Evolutionary conservation across 2,113 vertebrate genomes (phyloP), one percentile per base, ranked within the genome.

Genomic region (Semnornis frantzii): DNA sequence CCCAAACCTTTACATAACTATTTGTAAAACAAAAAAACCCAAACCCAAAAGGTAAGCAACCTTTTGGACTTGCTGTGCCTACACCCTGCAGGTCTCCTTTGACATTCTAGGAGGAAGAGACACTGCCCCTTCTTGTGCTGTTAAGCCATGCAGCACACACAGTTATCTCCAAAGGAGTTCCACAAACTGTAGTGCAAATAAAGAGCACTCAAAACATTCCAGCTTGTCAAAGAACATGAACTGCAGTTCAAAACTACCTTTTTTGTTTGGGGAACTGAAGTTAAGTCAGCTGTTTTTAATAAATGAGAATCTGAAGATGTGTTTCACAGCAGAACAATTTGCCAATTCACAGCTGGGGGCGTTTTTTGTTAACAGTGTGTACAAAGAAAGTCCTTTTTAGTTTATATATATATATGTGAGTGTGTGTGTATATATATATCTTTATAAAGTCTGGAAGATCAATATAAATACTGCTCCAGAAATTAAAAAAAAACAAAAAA

Each of bases 391-490:
- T 97, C 86, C 89, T 97, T 93, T 88, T 97, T 94, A 95, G 94
- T 96, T 94, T 91, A 20, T 89, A 69, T 84, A 60, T 93, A 75
- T 90, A 85, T 90, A 90, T 93, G 69, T 87, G 77, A 88, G 28
- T 90, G 69, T 85, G 48, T 96, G 80, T 96, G 90, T 93, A 95
- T 93, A 96, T 52, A 52, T 52, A 52, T 24, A 52, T 24, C 88
- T 87, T 96, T 97, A 92, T 97, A 98, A 97, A 97, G 95, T 98
- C 97, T 97, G 96, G 98, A 98, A 98, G 97, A 97, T 97, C 97
- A 98, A 98, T 98, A 98, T 97, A 97, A 98, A 98, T 98, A 98
- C 97, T 97, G 97, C 97, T 96, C 97, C 95, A 97, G 94, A 97
- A 96, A 97, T 88, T 94, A 94, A 96, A 96, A 95, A 95, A 97